phyloP scores from a whole-genome alignment of 2,888 invertebrate species.

The Perithous albicinctus region DNA sequence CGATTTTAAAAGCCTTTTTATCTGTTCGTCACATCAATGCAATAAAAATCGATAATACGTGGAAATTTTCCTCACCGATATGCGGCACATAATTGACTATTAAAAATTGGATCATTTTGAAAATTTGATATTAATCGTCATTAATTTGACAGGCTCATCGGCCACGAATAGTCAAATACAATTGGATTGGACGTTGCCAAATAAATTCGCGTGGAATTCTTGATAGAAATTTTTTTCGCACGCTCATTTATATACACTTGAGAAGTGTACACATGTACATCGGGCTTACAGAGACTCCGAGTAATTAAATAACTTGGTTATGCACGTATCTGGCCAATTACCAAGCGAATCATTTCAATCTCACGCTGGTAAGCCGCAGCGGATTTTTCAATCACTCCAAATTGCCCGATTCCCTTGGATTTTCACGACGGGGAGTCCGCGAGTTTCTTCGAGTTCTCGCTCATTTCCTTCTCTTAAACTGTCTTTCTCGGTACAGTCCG shows the following conservation, averaged over 20 bases:
- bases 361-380: slow-evolving; percentile 63
- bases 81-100: no score
- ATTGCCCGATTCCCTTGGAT: slow-evolving; percentile 35
- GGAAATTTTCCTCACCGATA: no score
- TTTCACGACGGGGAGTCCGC: slow-evolving; percentile 45
- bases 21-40: neutral
- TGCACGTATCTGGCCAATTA: slow-evolving; percentile 59
- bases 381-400: slow-evolving; percentile 57
- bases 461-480: neutral
- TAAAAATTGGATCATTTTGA: no score
- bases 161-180: no score
- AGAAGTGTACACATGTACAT: slow-evolving; percentile 3
- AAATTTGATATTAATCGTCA: no score
- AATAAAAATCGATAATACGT: no score
- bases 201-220: neutral
- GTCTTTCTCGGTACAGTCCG: no score
- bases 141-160: no score
- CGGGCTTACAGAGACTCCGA: slow-evolving; percentile 13
- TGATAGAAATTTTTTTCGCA: neutral
- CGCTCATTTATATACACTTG: neutral
- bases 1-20: slow-evolving; percentile 6
- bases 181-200: neutral
- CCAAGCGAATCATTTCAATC: slow-evolving; percentile 59
- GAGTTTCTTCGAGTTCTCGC: neutral
- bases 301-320: slow-evolving; percentile 63